phyloP scores from a whole-genome alignment of 1,140 invertebrate species.

The Platorchestia sp. region DNA sequence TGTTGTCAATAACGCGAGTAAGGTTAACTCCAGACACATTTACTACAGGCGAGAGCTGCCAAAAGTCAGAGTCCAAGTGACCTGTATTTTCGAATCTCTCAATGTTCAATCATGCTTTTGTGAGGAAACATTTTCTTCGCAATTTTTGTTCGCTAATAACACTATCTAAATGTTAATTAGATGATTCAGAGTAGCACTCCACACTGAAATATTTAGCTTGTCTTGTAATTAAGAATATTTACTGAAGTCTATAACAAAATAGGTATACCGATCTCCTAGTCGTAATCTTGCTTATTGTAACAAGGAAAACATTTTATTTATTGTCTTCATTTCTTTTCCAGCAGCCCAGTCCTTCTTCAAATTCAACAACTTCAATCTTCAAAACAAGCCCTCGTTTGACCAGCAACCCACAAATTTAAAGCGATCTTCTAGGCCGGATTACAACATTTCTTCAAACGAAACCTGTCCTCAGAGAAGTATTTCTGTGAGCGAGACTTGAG shows the following conservation, averaged over 20 bases:
- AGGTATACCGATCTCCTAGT: no score
- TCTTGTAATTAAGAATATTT: no score
- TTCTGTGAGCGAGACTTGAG: neutral
- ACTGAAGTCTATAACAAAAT: no score
- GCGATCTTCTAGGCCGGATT: neutral
- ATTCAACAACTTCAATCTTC: neutral
- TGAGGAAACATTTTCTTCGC: no score
- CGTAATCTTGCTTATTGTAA: no score
- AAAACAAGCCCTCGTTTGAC: neutral
- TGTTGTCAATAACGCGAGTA: no score
- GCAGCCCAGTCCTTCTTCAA: neutral
- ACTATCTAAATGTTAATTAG: neutral
- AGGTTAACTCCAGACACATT: no score
- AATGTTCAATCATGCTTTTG: no score
- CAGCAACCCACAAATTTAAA: neutral
- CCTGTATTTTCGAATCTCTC: no score
- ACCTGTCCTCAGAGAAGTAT: neutral
- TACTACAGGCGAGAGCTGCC: no score
- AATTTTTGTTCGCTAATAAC: no score
- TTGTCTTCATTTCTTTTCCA: neutral
- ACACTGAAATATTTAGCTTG: neutral
- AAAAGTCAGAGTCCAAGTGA: no score
- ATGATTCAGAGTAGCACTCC: neutral
- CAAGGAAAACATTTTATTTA: neutral
- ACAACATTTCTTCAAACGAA: conserved; percentile 1